phyloP scores from a whole-genome alignment of 2,888 invertebrate genomes.

The Oscheius onirici region DNA sequence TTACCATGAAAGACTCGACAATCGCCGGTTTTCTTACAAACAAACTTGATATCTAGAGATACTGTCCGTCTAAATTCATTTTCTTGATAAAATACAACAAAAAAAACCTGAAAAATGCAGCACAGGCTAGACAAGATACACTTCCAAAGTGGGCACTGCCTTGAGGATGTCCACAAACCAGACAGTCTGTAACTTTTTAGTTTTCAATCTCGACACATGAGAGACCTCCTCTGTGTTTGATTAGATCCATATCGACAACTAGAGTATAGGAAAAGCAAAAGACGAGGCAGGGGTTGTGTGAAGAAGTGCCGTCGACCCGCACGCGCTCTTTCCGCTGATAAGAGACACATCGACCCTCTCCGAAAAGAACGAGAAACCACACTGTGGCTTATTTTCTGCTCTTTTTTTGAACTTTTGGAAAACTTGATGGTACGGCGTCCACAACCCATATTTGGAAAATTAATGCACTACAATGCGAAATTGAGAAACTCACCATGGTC shows the following conservation, averaged over 20 bases:
- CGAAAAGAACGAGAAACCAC: no score
- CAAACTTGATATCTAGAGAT: conserved; percentile 53
- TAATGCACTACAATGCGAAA: no score
- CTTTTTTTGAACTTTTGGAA: no score
- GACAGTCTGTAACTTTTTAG: conserved; percentile 35
- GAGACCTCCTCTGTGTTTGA: conserved; percentile 30
- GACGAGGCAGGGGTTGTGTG: background rate
- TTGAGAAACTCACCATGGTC: no score
- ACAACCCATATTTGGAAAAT: no score
- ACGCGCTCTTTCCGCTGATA: conserved; percentile 7
- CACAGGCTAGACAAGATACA: conserved; percentile 60
- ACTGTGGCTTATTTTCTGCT: no score
- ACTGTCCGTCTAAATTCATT: conserved; percentile 35
- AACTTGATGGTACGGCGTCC: no score
- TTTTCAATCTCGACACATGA: background rate
- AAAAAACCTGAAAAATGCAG: conserved; percentile 59
- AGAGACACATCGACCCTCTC: conserved; percentile 1
- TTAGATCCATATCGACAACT: conserved; percentile 24
- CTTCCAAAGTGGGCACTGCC: conserved; percentile 58
- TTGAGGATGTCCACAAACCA: conserved; percentile 54
- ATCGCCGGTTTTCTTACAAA: conserved; percentile 48
- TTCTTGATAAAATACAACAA: background rate
- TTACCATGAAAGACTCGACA: conserved; percentile 56
- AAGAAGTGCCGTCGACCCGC: no score
- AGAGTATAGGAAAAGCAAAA: conserved; percentile 22